Base-by-base conservation (phyloP, 64 coral and sea anemone species). In the Hydrozoanthus tunicans region DNA sequence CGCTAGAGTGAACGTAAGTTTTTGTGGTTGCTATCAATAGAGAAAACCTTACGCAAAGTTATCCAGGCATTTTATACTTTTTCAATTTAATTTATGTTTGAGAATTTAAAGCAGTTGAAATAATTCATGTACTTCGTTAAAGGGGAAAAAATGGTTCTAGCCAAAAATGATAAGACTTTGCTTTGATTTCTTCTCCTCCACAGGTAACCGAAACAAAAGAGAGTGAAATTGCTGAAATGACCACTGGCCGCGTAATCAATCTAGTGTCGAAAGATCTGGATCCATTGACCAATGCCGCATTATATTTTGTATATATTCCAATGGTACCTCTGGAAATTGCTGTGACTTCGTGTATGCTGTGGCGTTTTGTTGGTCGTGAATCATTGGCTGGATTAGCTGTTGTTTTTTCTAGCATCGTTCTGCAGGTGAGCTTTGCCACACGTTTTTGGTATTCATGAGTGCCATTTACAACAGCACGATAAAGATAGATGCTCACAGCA, bases 191-290 rank as follows among this genome's bases (percentile, higher is more conserved):
- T 74, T 74, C 3, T 9, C 12, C 74, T 7, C 57, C 14, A 53
- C 60, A 91, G 89, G 77, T 91, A 2, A 14, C 81, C 11, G 62
- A 20, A 23, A 64, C 70, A 20, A 91, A 80, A 57, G 62, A 91
- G 53, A 91, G 17, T 24, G 7, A 9, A 56, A n/a, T 91, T 80
- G 89, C 64, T 20, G 77, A 91, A 70, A n/a, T 70, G 17, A 6
- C 89, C 17, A 27, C 26, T 14, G 70, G 89, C 81, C 89, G 81
- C 63, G 63, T 81, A 20, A 81, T 91, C 17, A 91, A 81, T 27
- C 67, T 91, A 53, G 59, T 91, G 51, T 91, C 89, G 7, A 91
- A 80, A 52, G 89, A 91, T 14, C 56, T 91, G 63, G 89, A 91
- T 53, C 54, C 77, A 53, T 76, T 91, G 58, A 71, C 20, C 26